phyloP scores from a whole-genome alignment of 2,113 vertebrate species.

The Erythrocercus mccallii region DNA sequence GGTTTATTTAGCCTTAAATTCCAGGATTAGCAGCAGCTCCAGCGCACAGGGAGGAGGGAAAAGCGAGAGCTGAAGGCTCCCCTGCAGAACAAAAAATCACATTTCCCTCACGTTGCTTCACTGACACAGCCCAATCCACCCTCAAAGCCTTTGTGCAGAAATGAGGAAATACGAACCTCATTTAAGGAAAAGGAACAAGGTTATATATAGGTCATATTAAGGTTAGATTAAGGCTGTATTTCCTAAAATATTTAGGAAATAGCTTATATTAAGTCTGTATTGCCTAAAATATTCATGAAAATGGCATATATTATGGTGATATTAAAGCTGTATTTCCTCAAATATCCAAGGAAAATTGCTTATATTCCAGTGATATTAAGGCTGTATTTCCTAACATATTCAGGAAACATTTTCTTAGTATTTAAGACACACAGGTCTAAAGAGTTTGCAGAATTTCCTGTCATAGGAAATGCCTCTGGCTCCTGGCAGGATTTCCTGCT shows the following conservation, averaged over 20 bases:
- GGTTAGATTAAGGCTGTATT: neutral
- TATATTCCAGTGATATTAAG: neutral
- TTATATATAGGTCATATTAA: neutral
- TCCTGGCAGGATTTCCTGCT: neutral
- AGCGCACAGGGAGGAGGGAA: neutral
- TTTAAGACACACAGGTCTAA: neutral
- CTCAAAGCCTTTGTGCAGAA: neutral
- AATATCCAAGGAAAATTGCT: neutral
- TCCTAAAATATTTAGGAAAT: neutral
- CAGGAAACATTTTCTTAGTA: neutral
- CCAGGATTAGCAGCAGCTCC: neutral
- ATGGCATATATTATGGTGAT: neutral
- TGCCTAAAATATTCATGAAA: neutral
- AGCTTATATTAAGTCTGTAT: neutral
- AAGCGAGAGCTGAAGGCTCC: accelerated
- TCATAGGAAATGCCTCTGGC: accelerated
- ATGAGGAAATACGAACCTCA: accelerated
- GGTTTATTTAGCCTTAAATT: accelerated
- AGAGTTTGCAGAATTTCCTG: neutral
- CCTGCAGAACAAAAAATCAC: neutral
- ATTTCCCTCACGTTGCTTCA: neutral
- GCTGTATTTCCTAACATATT: neutral
- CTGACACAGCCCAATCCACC: neutral
- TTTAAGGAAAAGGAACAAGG: neutral
- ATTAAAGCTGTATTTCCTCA: neutral